A percentile compares a stretch with the other conserved stretches of the same genome.
phyloP scores from a whole-genome alignment of 1,140 invertebrate species.

The Chymomyza costata region DNA sequence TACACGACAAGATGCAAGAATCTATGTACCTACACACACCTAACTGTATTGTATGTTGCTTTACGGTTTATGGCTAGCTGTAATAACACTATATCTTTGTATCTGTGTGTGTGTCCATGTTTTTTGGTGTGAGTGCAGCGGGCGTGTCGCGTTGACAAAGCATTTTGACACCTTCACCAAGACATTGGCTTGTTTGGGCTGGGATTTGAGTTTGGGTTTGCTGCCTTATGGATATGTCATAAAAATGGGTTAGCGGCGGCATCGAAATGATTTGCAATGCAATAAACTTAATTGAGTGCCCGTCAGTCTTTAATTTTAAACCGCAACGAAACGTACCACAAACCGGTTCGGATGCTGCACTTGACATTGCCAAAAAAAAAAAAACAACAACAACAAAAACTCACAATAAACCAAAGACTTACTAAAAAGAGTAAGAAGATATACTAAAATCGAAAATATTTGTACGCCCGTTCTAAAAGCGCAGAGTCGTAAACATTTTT shows the following conservation, averaged over 20 bases:
- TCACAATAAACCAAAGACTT: not conserved
- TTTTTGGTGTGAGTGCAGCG: slow-evolving; percentile 5
- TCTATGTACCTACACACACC: slow-evolving; percentile 4
- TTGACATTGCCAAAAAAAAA: slow-evolving; percentile 3
- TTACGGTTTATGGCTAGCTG: slow-evolving; percentile 33
- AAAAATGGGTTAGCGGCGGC: slow-evolving; percentile 70
- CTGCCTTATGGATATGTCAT: too few species aligned
- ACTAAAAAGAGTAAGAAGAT: slow-evolving; percentile 22
- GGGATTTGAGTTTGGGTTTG: too few species aligned
- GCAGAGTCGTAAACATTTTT: slow-evolving; percentile 53
- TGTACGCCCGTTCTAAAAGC: slow-evolving; percentile 41
- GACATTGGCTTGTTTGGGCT: not conserved
- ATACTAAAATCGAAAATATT: slow-evolving; percentile 16
- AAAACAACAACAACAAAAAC: slow-evolving; percentile 10
- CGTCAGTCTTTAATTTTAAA: slow-evolving; percentile 71
- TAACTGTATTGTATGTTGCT: slow-evolving; percentile 61
- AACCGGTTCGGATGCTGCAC: slow-evolving; percentile 1
- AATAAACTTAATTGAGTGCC: slow-evolving; percentile 71
- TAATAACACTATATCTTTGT: too few species aligned
- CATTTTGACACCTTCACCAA: slow-evolving; percentile 59
- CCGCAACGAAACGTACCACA: slow-evolving; percentile 25
- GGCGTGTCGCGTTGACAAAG: slow-evolving; percentile 66
- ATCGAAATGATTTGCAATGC: slow-evolving; percentile 72
- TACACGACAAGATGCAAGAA: slow-evolving; percentile 2
- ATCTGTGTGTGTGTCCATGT: not conserved